A percentile compares a stretch with the other conserved stretches of the same genome.
Conservation (phyloP, 2,888 invertebrate genomes). For the Eupeodes latifasciatus region DNA sequence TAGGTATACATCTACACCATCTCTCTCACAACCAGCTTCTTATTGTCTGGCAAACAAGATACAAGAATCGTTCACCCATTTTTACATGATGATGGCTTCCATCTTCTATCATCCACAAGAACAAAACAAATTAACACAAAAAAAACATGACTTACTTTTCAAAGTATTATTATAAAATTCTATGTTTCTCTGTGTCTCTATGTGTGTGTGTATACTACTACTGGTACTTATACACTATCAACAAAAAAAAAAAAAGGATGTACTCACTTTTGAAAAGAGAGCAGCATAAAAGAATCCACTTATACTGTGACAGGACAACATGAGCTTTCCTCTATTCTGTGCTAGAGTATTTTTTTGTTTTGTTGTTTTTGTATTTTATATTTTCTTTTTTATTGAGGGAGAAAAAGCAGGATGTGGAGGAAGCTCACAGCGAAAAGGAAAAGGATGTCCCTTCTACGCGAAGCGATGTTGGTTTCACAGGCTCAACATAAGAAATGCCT, state of each 20-base stretch:
- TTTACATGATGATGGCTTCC: slow-evolving; percentile 53
- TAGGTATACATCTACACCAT: too few species aligned
- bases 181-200: not conserved
- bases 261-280: slow-evolving; percentile 52
- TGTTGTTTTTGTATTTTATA: not conserved
- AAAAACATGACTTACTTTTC: slow-evolving; percentile 62
- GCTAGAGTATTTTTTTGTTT: not conserved
- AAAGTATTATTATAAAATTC: slow-evolving; percentile 6
- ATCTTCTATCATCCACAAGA: slow-evolving; percentile 46
- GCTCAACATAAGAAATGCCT: not conserved
- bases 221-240: not conserved
- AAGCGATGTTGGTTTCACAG: slow-evolving; percentile 14
- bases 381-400: slow-evolving; percentile 29
- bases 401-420: slow-evolving; percentile 47
- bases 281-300: slow-evolving; percentile 47
- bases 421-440: slow-evolving; percentile 23
- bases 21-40: slow-evolving; percentile 14
- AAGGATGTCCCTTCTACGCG: slow-evolving; percentile 18
- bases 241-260: slow-evolving; percentile 17
- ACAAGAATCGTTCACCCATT: slow-evolving; percentile 54
- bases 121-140: slow-evolving; percentile 14
- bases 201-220: slow-evolving; percentile 2
- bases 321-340: slow-evolving; percentile 56
- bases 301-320: slow-evolving; percentile 46
- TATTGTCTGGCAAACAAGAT: slow-evolving; percentile 35